Conservation (phyloP, 2,888 invertebrate genomes). For the Phaonia tiefii region DNA sequence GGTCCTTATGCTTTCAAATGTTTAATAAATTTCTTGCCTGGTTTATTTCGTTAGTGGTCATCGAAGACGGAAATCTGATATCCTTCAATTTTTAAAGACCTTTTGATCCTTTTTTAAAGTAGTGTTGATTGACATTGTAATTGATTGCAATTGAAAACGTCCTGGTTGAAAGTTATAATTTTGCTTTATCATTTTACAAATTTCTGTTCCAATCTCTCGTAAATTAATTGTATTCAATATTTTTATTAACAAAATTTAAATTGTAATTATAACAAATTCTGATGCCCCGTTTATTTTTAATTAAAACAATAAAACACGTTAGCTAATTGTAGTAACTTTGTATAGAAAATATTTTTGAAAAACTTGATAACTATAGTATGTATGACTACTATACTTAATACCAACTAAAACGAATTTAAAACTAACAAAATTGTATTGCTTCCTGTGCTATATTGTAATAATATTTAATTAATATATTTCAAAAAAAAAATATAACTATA, state of each 20-base stretch:
- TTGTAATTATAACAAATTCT: too few species aligned
- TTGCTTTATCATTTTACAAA: too few species aligned
- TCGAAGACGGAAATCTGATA: too few species aligned
- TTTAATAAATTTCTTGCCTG: too few species aligned
- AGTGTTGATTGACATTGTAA: too few species aligned
- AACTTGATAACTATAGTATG: not conserved
- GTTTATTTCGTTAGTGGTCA: too few species aligned
- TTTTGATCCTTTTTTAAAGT: too few species aligned
- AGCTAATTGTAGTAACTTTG: not conserved
- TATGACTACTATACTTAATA: not conserved
- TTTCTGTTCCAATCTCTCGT: conserved; percentile 21
- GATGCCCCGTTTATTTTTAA: not conserved
- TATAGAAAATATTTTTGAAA: not conserved
- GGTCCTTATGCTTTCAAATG: too few species aligned
- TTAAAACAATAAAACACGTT: conserved; percentile 58
- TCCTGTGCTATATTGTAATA: conserved; percentile 29
- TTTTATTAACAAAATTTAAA: too few species aligned
- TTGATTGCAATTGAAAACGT: too few species aligned
- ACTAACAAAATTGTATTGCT: conserved; percentile 58
- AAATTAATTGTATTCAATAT: not conserved
- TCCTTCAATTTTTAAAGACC: too few species aligned
- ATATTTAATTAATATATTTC: conserved; percentile 19
- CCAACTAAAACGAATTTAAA: conserved; percentile 26
- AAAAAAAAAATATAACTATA: conserved; percentile 1
- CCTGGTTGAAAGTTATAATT: too few species aligned